Conservation (phyloP, 1,140 invertebrate genomes). For the Drosophila arawakana region DNA sequence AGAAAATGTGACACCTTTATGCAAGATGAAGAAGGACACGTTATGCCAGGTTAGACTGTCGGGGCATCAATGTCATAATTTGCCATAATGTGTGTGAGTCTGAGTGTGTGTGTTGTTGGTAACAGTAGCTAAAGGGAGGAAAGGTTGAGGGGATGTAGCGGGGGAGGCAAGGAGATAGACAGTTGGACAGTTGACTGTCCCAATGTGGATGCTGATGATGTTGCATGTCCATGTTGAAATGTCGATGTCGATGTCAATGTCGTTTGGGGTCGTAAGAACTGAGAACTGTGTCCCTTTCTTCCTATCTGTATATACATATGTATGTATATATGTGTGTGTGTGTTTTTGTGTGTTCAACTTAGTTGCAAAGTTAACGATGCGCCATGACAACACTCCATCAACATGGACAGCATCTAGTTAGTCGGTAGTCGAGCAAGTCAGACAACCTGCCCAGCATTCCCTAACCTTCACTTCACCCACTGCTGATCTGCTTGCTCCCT, state of each 20-base stretch:
- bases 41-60: constrained; percentile 45
- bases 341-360: constrained; percentile 41
- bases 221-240: constrained; percentile 64
- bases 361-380: constrained; percentile 55
- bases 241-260: constrained; percentile 56
- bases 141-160: neutral
- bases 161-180: neutral
- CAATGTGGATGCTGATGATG: constrained; percentile 61
- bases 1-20: constrained; percentile 71
- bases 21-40: constrained; percentile 17
- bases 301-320: too few species aligned
- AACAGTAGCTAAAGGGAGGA: neutral
- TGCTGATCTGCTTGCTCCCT: neutral
- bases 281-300: neutral
- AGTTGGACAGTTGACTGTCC: constrained; percentile 25
- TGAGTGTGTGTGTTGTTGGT: neutral
- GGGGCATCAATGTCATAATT: constrained; percentile 77
- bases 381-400: constrained; percentile 64
- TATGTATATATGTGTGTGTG: neutral
- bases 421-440: constrained; percentile 15
- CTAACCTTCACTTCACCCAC: neutral
- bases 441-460: neutral
- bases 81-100: constrained; percentile 64
- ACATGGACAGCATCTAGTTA: constrained; percentile 52
- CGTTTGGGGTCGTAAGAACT: constrained; percentile 36